Base-by-base conservation (phyloP, 2,888 invertebrate genomes). In the Neoascia interrupta region DNA sequence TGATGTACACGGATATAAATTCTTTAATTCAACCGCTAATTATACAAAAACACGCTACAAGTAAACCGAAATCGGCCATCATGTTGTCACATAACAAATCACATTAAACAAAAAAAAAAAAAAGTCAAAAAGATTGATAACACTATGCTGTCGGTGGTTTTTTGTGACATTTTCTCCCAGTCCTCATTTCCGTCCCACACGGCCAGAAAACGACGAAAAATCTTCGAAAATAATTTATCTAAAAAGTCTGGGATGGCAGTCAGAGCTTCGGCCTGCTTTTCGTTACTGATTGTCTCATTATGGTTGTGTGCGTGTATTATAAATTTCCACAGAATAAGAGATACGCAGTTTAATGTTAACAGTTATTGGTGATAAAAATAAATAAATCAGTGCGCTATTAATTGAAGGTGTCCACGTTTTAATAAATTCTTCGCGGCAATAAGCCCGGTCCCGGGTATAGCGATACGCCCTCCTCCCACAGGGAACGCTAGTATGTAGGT, bases 281-380 rank as follows among this genome's bases (percentile, higher is more conserved):
- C 16, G 3, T 19, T n/a, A n/a, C 41, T 13, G 5, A 10, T 6
- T 10, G 18, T 18, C 23, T 19, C 11, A 31, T 15, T 41, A 6
- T 18, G 1, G n/a, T 21, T 26, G 21, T 26, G 51, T 10, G 19
- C 13, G n/a, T 13, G 5, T 39, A 34, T 66, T 58, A 66, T 73
- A 73, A 72, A 79, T 79, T 66, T 51, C 1, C 18, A 61, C 37
- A 13, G 31, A 58, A 56, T 66, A 60, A n/a, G 58, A 68, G 60
- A 76, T 51, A 76, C 70, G 63, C 70, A 70, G 53, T 64, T 70
- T 64, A 64, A 76, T 60, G 60, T 36, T 72, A 76, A 76, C 76
- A 76, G 70, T 72, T 72, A 76, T 76, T 76, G 76, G 53, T 60
- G 76, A 76, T 76, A 72, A 76, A 76, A 60, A 70, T 76, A 61